Base-by-base conservation (phyloP, 2,113 vertebrate species). In the Choloepus hoffmanni region DNA sequence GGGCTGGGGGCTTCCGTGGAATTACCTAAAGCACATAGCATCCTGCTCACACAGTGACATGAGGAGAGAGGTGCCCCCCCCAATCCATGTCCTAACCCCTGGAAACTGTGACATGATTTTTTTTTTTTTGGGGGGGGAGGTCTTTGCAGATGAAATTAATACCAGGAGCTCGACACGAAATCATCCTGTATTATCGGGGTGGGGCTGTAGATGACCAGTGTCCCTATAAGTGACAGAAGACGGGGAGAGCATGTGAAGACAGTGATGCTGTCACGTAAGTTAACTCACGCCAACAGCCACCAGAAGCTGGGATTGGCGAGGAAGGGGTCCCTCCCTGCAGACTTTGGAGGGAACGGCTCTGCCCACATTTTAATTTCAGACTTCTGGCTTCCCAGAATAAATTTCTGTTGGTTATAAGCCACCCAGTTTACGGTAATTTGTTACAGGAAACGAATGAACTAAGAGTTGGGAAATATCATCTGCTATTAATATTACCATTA, bases 51-150 rank as follows among this genome's bases (percentile, higher is more conserved):
- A 2, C 21, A 63, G 23, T 48, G 13, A 6, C 4, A 26, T 8
- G 13, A 48, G 24, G 55, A 63, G 73, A 63, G 68, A 15, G 45
- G 60, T 50, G n/a, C 50, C 19, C 36, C 40, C 15, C 12, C 14
- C 50, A 2, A 9, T 9, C 40, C 19, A 5, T 0, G 0, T 55
- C 62, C 68, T 84, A 48, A 62, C 12, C 9, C 65, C 50, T 1
- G 10, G 45, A 40, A 53, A 26, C 15, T 40, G 23, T 9, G 79
- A 77, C 2, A 0, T 33, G 40, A 13, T 60, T 70, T 78, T 53
- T 15, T 24, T 82, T 60, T n/a, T n/a, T n/a, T n/a, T n/a, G 55
- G 24, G 63, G 85, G 50, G 60, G 45, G 60, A 1, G 6, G n/a
- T 43, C 73, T 82, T 93, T 36, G 68, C 10, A n/a, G 48, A 40